A percentile compares a stretch with the other conserved stretches of the same genome.
Conservation (phyloP, 2,888 invertebrate genomes). For the Mythimna loreyi region DNA sequence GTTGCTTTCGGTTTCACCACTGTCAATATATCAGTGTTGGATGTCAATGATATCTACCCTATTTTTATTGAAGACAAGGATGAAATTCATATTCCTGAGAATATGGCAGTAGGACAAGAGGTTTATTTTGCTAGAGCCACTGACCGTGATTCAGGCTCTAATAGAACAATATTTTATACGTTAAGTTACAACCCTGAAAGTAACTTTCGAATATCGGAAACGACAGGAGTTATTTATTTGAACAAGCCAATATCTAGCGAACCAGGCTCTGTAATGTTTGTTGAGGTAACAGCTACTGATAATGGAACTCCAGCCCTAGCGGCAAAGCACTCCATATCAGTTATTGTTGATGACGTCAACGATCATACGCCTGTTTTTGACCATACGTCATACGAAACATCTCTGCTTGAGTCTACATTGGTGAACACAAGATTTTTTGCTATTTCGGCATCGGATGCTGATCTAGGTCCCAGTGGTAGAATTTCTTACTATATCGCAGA, state of each 20-base stretch:
- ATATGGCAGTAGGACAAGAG: conserved; percentile 98
- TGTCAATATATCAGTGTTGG: conserved; percentile 95
- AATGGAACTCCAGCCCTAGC: conserved; percentile 94
- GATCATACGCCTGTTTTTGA: conserved; percentile 99
- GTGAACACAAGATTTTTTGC: conserved; percentile 98
- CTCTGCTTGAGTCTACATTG: conserved; percentile 96
- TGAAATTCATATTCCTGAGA: conserved; percentile 95
- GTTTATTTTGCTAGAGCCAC: conserved; percentile 96
- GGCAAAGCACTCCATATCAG: conserved; percentile 93
- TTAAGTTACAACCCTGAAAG: conserved; percentile 95
- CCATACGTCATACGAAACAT: conserved; percentile 97
- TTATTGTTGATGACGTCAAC: conserved; percentile 96
- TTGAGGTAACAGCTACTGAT: conserved; percentile 97
- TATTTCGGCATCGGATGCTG: conserved; percentile 96
- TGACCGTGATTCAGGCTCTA: conserved; percentile 97
- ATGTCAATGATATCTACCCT: conserved; percentile 98
- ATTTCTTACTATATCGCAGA: conserved; percentile 96
- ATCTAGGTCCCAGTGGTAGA: conserved; percentile 95
- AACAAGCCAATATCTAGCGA: conserved; percentile 94
- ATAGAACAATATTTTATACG: conserved; percentile 95
- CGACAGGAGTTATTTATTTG: conserved; percentile 97
- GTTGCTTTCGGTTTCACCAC: conserved; percentile 94
- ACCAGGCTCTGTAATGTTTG: conserved; percentile 93
- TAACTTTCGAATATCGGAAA: conserved; percentile 95
- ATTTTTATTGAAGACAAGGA: conserved; percentile 95